phyloP scores from a whole-genome alignment of 2,113 vertebrate species.

The Leptobrachium leishanense region DNA sequence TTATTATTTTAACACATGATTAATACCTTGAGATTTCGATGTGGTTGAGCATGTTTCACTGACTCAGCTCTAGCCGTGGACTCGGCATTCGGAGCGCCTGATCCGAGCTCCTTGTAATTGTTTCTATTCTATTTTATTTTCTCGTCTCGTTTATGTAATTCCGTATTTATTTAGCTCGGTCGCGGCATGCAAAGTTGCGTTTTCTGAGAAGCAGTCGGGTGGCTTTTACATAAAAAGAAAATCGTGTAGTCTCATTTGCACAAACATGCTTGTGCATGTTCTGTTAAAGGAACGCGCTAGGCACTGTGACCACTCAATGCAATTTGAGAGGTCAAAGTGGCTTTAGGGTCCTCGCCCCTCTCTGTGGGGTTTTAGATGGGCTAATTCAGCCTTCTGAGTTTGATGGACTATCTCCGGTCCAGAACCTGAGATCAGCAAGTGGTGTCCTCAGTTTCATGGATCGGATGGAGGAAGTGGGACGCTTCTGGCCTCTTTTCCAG shows the following conservation, averaged over 20 bases:
- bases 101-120: conserved; percentile 53
- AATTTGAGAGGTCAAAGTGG: too few species aligned
- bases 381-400: too few species aligned
- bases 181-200: conserved; percentile 15
- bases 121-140: conserved; percentile 57
- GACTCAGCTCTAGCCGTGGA: conserved; percentile 51
- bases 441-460: too few species aligned
- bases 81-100: conserved; percentile 1
- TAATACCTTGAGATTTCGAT: conserved; percentile 50
- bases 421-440: too few species aligned
- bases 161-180: accelerated
- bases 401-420: too few species aligned
- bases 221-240: not conserved
- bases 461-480: too few species aligned
- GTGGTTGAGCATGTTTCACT: conserved; percentile 44
- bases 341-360: too few species aligned
- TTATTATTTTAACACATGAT: conserved; percentile 56
- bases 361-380: too few species aligned
- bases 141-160: conserved; percentile 34
- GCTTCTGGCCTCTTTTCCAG: too few species aligned
- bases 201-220: not conserved
- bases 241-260: not conserved
- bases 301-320: too few species aligned
- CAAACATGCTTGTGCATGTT: not conserved
- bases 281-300: too few species aligned